Evolutionary conservation across 2,113 vertebrate species (phyloP).

Genomic region (Abramis brama): DNA sequence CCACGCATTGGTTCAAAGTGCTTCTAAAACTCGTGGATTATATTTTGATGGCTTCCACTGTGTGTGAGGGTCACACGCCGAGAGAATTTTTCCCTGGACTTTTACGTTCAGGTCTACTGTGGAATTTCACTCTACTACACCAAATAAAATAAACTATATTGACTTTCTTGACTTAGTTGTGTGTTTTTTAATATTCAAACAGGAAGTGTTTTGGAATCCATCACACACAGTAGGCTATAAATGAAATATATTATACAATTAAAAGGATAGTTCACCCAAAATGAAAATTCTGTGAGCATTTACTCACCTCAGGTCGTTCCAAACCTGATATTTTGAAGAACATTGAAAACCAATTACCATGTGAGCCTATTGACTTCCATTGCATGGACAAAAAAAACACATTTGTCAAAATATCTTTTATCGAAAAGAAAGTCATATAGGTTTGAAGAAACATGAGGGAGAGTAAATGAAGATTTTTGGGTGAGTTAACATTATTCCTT

Average conservation of each 20-base stretch:
- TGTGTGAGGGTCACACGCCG: conserved; percentile 40
- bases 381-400: background rate
- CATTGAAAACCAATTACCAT: background rate
- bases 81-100: conserved; percentile 48
- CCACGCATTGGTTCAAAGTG: conserved; percentile 54
- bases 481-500: background rate
- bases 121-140: conserved; percentile 56
- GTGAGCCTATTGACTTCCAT: background rate
- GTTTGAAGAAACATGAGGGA: background rate
- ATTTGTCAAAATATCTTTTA: too few species aligned
- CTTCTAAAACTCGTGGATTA: conserved; percentile 53
- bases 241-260: background rate
- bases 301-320: background rate
- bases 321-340: background rate
- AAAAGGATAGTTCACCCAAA: background rate
- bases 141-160: conserved; percentile 60
- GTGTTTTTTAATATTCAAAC: background rate
- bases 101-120: conserved; percentile 35
- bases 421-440: background rate
- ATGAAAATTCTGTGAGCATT: background rate
- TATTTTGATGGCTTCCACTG: conserved; percentile 54
- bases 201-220: background rate
- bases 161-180: conserved; percentile 25
- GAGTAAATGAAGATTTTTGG: background rate
- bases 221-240: background rate